Conservation (phyloP, 1,140 invertebrate species). For the Mylabris phalerata region DNA sequence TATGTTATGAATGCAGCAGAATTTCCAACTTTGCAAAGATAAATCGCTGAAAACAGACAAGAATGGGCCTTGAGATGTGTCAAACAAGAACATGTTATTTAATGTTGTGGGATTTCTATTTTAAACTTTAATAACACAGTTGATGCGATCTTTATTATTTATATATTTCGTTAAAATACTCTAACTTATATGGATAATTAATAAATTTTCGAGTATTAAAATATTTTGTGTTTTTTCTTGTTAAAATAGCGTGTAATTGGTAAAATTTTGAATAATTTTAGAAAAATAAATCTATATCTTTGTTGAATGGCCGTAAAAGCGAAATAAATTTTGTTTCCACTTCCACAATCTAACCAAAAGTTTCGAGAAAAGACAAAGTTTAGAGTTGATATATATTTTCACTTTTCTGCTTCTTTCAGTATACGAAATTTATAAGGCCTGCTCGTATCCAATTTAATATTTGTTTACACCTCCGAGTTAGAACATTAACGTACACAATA, state of each 20-base stretch:
- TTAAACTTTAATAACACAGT: constrained; percentile 16
- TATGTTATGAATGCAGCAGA: constrained; percentile 17
- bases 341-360: constrained; percentile 6
- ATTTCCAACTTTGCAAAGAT: constrained; percentile 16
- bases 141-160: constrained; percentile 2
- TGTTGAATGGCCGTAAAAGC: constrained; percentile 4
- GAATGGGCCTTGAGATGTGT: constrained; percentile 15
- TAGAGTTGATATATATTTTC: constrained; percentile 9
- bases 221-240: too few species aligned
- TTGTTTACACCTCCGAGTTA: constrained; percentile 13
- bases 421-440: constrained; percentile 9
- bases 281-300: too few species aligned
- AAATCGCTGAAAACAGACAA: constrained; percentile 16
- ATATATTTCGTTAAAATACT: constrained; percentile 5
- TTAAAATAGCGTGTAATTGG: too few species aligned
- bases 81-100: constrained; percentile 16
- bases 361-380: constrained; percentile 12
- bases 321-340: constrained; percentile 10
- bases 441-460: constrained; percentile 7
- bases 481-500: background rate
- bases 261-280: too few species aligned
- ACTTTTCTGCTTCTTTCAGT: background rate
- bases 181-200: constrained; percentile 8
- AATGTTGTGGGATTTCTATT: constrained; percentile 17
- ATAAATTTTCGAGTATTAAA: background rate